Evolutionary conservation across 2,113 vertebrate species (phyloP).

Genomic region (Odontophorus gujanensis): DNA sequence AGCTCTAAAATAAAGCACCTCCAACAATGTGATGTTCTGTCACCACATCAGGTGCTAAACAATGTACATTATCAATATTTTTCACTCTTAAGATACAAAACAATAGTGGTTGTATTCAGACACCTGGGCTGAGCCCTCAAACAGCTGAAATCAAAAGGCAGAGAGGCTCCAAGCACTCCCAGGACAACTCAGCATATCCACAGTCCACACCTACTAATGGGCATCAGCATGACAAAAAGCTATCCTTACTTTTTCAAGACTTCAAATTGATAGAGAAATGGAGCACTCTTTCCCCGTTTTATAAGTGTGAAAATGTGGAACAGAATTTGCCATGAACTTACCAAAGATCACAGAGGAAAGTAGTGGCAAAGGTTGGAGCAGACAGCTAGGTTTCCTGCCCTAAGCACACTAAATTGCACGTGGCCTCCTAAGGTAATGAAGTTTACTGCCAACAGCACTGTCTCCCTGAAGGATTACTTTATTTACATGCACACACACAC

Average conservation of each 20-base stretch:
- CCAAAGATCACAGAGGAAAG: neutral
- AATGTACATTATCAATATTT: neutral
- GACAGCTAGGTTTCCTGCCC: neutral
- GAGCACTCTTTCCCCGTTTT: neutral
- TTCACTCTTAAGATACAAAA: neutral
- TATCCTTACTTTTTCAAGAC: neutral
- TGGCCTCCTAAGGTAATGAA: conserved; percentile 10
- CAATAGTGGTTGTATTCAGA: neutral
- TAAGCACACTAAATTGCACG: neutral
- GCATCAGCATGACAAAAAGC: neutral
- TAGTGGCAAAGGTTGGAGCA: neutral
- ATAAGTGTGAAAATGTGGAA: neutral
- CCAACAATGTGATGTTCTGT: neutral
- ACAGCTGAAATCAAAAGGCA: neutral
- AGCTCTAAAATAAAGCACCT: neutral
- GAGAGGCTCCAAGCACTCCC: neutral
- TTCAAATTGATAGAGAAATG: neutral
- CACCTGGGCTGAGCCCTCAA: neutral
- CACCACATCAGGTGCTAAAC: neutral
- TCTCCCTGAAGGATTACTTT: conserved; percentile 2
- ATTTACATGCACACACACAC: neutral
- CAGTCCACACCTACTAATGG: fast-evolving
- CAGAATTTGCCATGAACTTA: neutral
- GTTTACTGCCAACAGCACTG: neutral
- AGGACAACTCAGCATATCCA: neutral